Percentiles rank a stretch among this genome's conserved stretches.
phyloP scores from a whole-genome alignment of 2,113 vertebrate genomes.

The Procavia capensis region DNA sequence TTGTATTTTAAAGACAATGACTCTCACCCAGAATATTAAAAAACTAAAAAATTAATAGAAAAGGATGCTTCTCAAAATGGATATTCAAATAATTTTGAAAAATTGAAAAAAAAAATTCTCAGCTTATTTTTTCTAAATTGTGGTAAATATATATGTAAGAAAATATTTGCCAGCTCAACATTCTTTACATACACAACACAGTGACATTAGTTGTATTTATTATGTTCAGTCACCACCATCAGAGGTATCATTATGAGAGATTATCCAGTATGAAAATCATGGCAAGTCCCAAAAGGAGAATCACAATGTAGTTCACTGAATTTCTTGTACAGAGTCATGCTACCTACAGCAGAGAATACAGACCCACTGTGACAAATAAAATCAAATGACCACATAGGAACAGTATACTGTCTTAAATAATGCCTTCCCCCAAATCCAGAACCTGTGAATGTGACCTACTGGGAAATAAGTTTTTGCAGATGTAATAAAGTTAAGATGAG shows the following conservation, averaged over 20 bases:
- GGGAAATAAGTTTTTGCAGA: too few relatives aligned
- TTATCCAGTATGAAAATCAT: background rate
- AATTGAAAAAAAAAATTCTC: background rate
- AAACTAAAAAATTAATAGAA: background rate
- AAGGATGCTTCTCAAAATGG: background rate
- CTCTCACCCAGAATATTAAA: background rate
- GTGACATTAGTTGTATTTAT: too few relatives aligned
- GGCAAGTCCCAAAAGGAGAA: background rate
- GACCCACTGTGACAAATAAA: background rate
- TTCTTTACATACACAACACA: too few relatives aligned
- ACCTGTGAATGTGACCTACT: too few relatives aligned
- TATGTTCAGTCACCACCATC: too few relatives aligned
- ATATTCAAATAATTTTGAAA: background rate
- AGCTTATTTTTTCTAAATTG: background rate
- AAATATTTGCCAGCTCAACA: too few relatives aligned
- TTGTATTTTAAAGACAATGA: background rate
- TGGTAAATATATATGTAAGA: too few relatives aligned
- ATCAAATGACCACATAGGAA: background rate
- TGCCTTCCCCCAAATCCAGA: too few relatives aligned
- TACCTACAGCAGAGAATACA: background rate
- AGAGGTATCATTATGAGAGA: background rate
- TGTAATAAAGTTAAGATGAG: too few relatives aligned
- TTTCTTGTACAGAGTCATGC: background rate
- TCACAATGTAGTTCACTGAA: background rate
- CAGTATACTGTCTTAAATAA: too few relatives aligned